Conservation (phyloP, 2,797 vertebrate genomes). For the Molothrus ater region DNA sequence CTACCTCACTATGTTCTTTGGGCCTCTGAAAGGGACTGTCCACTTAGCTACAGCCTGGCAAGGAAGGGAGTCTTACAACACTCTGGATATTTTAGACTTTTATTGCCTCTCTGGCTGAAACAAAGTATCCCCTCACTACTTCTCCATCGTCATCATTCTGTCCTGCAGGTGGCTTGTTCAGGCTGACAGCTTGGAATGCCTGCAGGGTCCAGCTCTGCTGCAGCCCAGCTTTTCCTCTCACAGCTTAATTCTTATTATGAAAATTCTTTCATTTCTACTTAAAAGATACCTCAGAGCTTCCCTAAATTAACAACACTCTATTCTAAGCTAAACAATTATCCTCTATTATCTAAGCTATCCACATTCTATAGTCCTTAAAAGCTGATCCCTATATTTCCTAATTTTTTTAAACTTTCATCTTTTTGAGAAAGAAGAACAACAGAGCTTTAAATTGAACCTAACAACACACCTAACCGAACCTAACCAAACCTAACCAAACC, state of each 20-base stretch:
- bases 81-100: not conserved
- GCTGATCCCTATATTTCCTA: too few relatives aligned
- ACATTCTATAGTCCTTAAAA: accelerated
- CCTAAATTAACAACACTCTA: accelerated
- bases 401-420: too few relatives aligned
- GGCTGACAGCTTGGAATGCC: accelerated
- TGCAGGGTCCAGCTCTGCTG: accelerated
- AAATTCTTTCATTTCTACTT: accelerated
- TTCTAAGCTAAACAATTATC: not conserved
- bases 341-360: accelerated
- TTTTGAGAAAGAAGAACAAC: too few relatives aligned
- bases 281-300: not conserved
- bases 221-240: too few relatives aligned
- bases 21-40: too few relatives aligned
- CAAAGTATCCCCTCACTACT: not conserved
- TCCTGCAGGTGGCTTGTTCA: not conserved
- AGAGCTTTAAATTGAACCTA: too few relatives aligned
- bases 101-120: accelerated
- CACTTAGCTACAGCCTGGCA: too few relatives aligned
- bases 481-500: too few relatives aligned
- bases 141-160: accelerated
- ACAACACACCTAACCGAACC: too few relatives aligned
- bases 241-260: accelerated
- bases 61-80: too few relatives aligned
- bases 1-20: accelerated